Evolutionary conservation across 2,888 invertebrate genomes (phyloP).

Genomic region (Nomada fucata): DNA sequence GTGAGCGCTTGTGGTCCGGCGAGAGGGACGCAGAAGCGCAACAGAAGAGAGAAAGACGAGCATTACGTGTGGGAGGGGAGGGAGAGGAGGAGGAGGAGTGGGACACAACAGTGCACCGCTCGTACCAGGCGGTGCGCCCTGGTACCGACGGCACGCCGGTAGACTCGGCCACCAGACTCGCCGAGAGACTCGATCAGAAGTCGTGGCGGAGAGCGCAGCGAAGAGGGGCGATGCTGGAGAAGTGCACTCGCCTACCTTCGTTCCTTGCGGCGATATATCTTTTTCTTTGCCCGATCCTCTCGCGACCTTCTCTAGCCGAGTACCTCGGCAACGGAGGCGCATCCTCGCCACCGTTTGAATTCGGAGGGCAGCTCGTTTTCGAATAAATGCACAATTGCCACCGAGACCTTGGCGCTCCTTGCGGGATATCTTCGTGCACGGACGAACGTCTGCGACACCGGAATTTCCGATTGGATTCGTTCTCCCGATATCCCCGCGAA

Average conservation of each 20-base stretch:
- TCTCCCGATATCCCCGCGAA: no score
- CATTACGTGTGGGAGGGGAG: constrained; percentile 36
- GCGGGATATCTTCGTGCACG: no score
- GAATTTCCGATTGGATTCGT: no score
- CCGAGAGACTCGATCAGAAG: constrained; percentile 40
- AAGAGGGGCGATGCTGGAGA: constrained; percentile 50
- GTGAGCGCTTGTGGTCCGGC: constrained; percentile 23
- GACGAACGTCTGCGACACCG: no score
- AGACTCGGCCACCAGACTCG: constrained; percentile 54
- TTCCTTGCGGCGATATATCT: constrained; percentile 24
- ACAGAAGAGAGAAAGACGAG: constrained; percentile 28
- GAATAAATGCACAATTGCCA: constrained; percentile 19
- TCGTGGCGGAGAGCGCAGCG: constrained; percentile 49
- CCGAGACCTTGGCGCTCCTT: no score
- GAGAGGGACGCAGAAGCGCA: constrained; percentile 15
- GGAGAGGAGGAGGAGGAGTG: constrained; percentile 25
- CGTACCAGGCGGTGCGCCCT: constrained; percentile 82
- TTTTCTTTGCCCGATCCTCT: constrained; percentile 53
- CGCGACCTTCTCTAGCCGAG: constrained; percentile 54
- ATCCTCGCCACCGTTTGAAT: background rate
- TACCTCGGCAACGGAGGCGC: background rate
- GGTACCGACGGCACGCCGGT: constrained; percentile 74
- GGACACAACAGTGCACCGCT: constrained; percentile 71
- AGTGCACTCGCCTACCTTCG: constrained; percentile 59
- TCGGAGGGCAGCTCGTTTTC: constrained; percentile 1